Conservation (phyloP, 2,888 invertebrate species). For the Polymixis flavicincta region DNA sequence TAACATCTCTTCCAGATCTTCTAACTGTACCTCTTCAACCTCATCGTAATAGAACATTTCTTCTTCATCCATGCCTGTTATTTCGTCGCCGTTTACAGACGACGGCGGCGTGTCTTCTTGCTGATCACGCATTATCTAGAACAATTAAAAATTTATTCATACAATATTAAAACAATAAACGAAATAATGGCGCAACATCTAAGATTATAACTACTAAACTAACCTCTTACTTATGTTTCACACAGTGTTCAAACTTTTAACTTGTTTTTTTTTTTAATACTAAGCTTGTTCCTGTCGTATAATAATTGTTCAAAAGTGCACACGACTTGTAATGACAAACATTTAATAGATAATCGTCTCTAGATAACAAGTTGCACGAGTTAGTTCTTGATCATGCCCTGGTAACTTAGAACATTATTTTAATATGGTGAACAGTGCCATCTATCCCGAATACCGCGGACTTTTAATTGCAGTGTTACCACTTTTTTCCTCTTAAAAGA, state of each 20-base stretch:
- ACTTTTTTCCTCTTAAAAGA: no score
- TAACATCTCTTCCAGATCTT: conserved; percentile 77
- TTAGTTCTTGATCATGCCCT: no score
- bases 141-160: conserved; percentile 21
- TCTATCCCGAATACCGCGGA: no score
- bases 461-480: no score
- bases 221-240: conserved; percentile 44
- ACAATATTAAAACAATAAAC: neutral
- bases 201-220: conserved; percentile 27
- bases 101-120: conserved; percentile 88
- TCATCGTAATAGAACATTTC: conserved; percentile 82
- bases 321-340: neutral
- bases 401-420: no score
- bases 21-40: conserved; percentile 78
- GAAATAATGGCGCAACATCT: conserved; percentile 23
- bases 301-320: neutral
- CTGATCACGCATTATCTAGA: conserved; percentile 74
- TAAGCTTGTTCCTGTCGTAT: neutral
- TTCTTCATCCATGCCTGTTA: conserved; percentile 86
- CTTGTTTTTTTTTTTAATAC: conserved; percentile 2
- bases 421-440: no score
- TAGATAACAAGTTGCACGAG: conserved; percentile 13
- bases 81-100: conserved; percentile 88
- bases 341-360: conserved; percentile 1
- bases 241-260: neutral